Percentiles rank a stretch among this genome's conserved stretches.
phyloP scores from a whole-genome alignment of 1,140 invertebrate genomes.

The Zaprionus africanus region DNA sequence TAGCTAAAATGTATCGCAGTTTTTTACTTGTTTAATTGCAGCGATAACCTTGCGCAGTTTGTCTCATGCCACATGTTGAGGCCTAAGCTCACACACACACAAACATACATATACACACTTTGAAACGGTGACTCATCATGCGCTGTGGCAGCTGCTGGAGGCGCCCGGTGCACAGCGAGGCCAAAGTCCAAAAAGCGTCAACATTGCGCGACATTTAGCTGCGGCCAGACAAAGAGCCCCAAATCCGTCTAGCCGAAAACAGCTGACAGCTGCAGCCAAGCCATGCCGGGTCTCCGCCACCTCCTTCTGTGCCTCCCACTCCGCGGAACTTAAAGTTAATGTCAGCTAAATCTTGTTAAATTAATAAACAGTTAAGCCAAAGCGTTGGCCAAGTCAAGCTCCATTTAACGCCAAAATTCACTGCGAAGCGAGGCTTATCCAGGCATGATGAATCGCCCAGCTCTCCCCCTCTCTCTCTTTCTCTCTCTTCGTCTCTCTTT shows the following conservation, averaged over 20 bases:
- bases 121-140: slow-evolving; percentile 57
- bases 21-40: slow-evolving; percentile 34
- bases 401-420: slow-evolving; percentile 58
- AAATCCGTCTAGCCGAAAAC: slow-evolving; percentile 70
- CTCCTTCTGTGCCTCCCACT: not conserved
- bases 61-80: slow-evolving; percentile 30
- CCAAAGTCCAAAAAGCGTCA: slow-evolving; percentile 66
- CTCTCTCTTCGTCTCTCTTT: slow-evolving; percentile 15
- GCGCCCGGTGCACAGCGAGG: slow-evolving; percentile 37
- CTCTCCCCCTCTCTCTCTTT: not conserved
- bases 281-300: not conserved
- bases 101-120: slow-evolving; percentile 14
- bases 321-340: slow-evolving; percentile 71
- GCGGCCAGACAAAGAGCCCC: slow-evolving; percentile 73
- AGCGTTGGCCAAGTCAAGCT: slow-evolving; percentile 57
- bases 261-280: slow-evolving; percentile 70
- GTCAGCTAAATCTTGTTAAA: slow-evolving; percentile 67
- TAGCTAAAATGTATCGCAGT: slow-evolving; percentile 2
- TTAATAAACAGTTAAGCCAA: slow-evolving; percentile 73
- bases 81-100: slow-evolving; percentile 10
- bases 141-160: slow-evolving; percentile 44
- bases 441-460: slow-evolving; percentile 58
- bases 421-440: slow-evolving; percentile 41
- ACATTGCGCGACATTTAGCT: slow-evolving; percentile 50
- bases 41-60: slow-evolving; percentile 35